phyloP scores from a whole-genome alignment of 64 coral and sea anemone genomes.

The Pachyseris speciosa region DNA sequence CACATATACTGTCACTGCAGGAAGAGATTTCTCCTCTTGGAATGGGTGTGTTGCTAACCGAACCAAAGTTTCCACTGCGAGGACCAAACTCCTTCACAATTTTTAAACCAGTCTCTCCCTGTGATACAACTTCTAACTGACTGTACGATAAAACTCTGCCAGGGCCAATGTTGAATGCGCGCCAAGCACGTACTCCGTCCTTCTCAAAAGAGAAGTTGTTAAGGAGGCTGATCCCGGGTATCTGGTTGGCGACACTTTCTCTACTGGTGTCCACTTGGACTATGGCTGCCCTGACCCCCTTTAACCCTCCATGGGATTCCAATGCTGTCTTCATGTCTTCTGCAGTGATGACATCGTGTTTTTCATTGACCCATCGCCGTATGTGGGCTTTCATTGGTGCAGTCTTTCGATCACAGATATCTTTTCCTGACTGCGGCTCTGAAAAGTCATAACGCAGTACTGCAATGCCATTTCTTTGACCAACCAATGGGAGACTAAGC shows the following conservation, averaged over 20 bases:
- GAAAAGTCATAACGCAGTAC: constrained; percentile 59
- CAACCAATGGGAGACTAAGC: constrained; percentile 35
- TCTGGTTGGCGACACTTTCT: constrained; percentile 2
- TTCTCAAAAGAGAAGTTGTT: constrained; percentile 3
- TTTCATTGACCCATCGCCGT: constrained; percentile 55
- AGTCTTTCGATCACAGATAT: constrained; percentile 50
- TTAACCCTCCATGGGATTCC: constrained; percentile 52
- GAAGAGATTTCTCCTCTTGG: background rate
- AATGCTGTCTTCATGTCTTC: constrained; percentile 40
- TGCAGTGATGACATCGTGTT: constrained; percentile 38
- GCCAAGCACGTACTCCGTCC: constrained; percentile 3
- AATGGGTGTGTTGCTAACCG: background rate
- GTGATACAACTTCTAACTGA: constrained; percentile 7
- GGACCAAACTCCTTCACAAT: background rate
- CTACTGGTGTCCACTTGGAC: constrained; percentile 18
- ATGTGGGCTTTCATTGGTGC: constrained; percentile 65
- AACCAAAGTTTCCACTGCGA: background rate
- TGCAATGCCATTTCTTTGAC: constrained; percentile 42
- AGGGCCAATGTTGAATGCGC: background rate
- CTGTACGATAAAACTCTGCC: constrained; percentile 14
- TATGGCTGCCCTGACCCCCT: constrained; percentile 32
- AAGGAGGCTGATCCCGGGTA: constrained; percentile 32
- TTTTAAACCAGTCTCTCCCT: background rate
- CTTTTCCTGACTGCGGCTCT: constrained; percentile 61
- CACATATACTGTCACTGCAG: background rate